Conservation (phyloP, 2,797 vertebrate genomes). For the Ptychobarbus kaznakovi region DNA sequence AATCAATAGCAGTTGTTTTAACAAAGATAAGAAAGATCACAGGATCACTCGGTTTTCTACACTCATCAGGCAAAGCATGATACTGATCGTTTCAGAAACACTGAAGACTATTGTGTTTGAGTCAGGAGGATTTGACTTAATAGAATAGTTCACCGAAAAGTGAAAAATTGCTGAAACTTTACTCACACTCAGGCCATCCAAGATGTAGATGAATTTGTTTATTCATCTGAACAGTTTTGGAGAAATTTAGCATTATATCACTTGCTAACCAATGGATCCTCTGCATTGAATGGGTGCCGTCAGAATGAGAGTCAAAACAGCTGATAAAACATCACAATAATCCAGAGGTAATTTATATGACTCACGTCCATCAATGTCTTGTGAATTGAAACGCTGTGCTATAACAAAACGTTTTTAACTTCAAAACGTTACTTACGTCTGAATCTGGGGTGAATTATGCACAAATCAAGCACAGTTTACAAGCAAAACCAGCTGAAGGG, state of each 20-base stretch:
- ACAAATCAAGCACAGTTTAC: not conserved
- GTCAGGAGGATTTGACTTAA: not conserved
- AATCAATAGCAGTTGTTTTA: slow-evolving; percentile 8
- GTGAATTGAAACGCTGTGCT: not conserved
- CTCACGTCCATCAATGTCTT: not conserved
- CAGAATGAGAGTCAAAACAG: not conserved
- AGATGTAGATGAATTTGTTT: not conserved
- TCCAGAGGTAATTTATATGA: not conserved
- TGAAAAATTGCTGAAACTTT: not conserved
- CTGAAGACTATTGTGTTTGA: not conserved
- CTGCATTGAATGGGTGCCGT: not conserved
- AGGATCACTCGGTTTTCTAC: not conserved
- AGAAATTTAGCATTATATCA: not conserved
- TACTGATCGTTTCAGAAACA: not conserved
- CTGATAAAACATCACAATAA: not conserved
- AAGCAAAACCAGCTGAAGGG: not conserved
- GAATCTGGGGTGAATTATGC: not conserved
- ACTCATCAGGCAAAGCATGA: not conserved
- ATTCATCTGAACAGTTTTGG: not conserved
- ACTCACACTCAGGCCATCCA: not conserved
- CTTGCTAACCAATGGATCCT: not conserved
- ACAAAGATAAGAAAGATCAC: not conserved
- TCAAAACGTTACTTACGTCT: not conserved
- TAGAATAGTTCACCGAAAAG: not conserved
- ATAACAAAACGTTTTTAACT: not conserved